Conservation (phyloP, 2,888 invertebrate species). For the Apocheima hispidaria region DNA sequence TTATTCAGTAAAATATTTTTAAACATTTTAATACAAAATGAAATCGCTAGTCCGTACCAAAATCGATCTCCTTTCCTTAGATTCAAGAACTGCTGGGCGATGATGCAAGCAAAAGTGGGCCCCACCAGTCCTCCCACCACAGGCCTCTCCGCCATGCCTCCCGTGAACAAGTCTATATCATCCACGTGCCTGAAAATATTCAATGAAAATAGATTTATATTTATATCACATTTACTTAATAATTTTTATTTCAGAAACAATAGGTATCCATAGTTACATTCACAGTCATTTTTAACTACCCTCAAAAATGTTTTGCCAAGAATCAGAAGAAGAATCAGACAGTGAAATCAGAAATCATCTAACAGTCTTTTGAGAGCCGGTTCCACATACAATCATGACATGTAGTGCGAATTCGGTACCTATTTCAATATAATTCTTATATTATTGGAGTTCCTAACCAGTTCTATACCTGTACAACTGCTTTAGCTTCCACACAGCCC, state of each 20-base stretch:
- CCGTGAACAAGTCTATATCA: constrained; percentile 94
- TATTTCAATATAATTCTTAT: too few relatives aligned
- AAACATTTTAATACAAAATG: neutral
- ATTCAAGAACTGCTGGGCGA: constrained; percentile 94
- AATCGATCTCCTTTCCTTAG: constrained; percentile 92
- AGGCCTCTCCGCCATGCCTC: constrained; percentile 93
- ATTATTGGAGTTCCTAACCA: too few relatives aligned
- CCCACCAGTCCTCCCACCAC: constrained; percentile 93
- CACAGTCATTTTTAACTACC: too few relatives aligned
- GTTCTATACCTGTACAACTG: constrained; percentile 81
- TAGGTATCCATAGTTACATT: too few relatives aligned
- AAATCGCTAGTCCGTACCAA: constrained; percentile 80
- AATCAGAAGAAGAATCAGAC: too few relatives aligned
- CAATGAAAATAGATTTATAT: neutral
- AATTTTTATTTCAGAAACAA: too few relatives aligned
- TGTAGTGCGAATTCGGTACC: too few relatives aligned
- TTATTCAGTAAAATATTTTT: neutral
- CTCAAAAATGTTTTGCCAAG: too few relatives aligned
- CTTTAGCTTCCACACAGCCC: constrained; percentile 87
- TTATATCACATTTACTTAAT: neutral
- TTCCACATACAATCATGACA: too few relatives aligned
- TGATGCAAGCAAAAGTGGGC: constrained; percentile 95
- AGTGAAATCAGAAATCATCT: too few relatives aligned
- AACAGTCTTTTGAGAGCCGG: too few relatives aligned
- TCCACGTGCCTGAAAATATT: constrained; percentile 86